A percentile compares a stretch with the other conserved stretches of the same genome.
phyloP scores from a whole-genome alignment of 1,140 invertebrate species.

The Drosophila parabipectinata region DNA sequence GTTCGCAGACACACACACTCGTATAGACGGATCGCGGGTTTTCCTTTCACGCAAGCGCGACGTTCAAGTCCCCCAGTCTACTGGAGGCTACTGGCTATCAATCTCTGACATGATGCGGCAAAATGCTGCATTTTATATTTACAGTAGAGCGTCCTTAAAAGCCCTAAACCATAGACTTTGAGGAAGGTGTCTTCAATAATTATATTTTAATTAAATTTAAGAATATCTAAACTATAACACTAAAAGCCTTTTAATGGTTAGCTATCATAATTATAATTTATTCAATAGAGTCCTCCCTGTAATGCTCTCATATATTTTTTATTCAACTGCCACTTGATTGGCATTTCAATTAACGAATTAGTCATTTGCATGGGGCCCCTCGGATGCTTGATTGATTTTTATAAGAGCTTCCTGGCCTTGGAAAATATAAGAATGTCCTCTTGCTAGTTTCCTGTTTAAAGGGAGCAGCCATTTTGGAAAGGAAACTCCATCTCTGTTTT shows the following conservation, averaged over 20 bases:
- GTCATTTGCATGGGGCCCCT: conserved; percentile 53
- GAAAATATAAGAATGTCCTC: neutral
- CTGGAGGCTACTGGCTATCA: conserved; percentile 46
- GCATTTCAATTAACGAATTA: conserved; percentile 67
- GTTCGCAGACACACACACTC: conserved; percentile 57
- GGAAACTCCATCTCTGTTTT: neutral
- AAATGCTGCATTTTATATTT: conserved; percentile 31
- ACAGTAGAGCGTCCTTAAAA: conserved; percentile 2
- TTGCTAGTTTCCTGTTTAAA: conserved; percentile 13
- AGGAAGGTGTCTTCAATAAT: too few relatives aligned
- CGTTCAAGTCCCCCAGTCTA: conserved; percentile 33
- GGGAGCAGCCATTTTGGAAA: conserved; percentile 13
- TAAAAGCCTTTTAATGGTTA: too few relatives aligned
- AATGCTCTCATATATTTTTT: conserved; percentile 3
- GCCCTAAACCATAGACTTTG: too few relatives aligned
- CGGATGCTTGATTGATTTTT: conserved; percentile 29
- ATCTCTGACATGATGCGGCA: conserved; percentile 62
- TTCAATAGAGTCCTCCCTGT: neutral
- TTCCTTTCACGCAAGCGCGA: conserved; percentile 65
- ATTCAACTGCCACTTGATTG: conserved; percentile 43
- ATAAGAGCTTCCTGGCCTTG: conserved; percentile 13
- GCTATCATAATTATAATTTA: neutral
- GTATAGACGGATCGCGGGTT: conserved; percentile 16
- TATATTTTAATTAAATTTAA: too few relatives aligned
- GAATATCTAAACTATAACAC: neutral